Evolutionary conservation across 2,113 vertebrate species (phyloP).

Genomic region (Carettochelys insculpta): DNA sequence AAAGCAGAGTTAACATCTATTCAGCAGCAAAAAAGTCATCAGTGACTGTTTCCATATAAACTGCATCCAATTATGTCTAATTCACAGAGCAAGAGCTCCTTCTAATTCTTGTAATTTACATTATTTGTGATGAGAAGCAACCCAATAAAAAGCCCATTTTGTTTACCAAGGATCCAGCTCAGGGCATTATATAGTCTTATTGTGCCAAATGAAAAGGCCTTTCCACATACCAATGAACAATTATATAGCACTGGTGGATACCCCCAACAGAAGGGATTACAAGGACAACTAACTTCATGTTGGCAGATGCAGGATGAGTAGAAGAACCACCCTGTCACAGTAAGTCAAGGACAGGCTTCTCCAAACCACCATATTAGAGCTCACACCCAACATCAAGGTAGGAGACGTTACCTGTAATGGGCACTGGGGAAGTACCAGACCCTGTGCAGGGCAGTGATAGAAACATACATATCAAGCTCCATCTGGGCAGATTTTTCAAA

Average conservation of each 20-base stretch:
- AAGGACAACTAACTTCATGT: neutral
- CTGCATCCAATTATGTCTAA: neutral
- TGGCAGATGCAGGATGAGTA: neutral
- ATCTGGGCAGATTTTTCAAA: neutral
- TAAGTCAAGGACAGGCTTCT: neutral
- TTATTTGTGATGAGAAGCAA: neutral
- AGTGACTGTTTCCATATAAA: neutral
- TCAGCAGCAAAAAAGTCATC: neutral
- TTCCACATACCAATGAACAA: neutral
- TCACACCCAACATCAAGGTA: neutral
- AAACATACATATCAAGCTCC: too few species aligned
- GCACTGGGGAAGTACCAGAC: neutral
- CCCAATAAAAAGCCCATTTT: neutral
- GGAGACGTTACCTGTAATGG: neutral
- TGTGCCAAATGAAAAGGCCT: neutral
- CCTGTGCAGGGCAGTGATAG: neutral
- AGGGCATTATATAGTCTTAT: neutral
- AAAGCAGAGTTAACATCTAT: neutral
- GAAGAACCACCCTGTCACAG: neutral
- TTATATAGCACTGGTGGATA: neutral
- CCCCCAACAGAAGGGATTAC: neutral
- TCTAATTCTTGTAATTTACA: too few species aligned
- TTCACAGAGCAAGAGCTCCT: accelerated
- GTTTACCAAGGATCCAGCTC: neutral
- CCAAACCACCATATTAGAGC: neutral